These are phyloP conservation scores for Teleogryllus oceanicus DNA, from an alignment of 2,888 invertebrate genomes.

Conservation along the genomic window DNA sequence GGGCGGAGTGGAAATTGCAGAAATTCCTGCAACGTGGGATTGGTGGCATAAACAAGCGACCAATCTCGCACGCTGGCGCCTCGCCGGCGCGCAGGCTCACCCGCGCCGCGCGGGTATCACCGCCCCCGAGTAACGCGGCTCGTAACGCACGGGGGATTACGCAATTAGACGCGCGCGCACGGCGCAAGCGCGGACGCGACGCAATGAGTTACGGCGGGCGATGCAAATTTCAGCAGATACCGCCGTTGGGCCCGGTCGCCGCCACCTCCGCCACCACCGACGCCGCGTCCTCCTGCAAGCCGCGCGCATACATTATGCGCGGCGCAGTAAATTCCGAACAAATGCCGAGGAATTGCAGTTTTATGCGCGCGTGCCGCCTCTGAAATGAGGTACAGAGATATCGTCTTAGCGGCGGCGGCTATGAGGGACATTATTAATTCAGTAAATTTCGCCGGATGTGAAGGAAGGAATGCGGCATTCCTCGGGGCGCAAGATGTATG, in stretches of 20 bases:
- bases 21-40: too few relatives aligned
- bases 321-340: neutral
- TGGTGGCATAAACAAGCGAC: too few relatives aligned
- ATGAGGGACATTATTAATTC: neutral
- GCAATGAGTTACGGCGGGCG: neutral
- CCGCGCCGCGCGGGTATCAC: too few relatives aligned
- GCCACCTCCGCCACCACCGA: neutral
- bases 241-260: neutral
- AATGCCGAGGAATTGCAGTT: constrained; percentile 6
- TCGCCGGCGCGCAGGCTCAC: too few relatives aligned
- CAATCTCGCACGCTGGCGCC: too few relatives aligned
- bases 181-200: neutral
- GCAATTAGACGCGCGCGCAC: neutral
- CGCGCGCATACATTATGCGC: neutral
- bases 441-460: neutral
- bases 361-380: neutral
- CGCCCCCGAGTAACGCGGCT: too few relatives aligned
- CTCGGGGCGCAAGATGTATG: too few relatives aligned
- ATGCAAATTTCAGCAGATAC: constrained; percentile 7
- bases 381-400: constrained; percentile 7
- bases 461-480: neutral
- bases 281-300: neutral
- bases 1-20: too few relatives aligned
- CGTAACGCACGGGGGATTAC: neutral
- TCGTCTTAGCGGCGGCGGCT: neutral